These are phyloP conservation scores for Sebastes elongatus DNA, from an alignment of 2,797 vertebrate genomes.

Conservation along the genomic window DNA sequence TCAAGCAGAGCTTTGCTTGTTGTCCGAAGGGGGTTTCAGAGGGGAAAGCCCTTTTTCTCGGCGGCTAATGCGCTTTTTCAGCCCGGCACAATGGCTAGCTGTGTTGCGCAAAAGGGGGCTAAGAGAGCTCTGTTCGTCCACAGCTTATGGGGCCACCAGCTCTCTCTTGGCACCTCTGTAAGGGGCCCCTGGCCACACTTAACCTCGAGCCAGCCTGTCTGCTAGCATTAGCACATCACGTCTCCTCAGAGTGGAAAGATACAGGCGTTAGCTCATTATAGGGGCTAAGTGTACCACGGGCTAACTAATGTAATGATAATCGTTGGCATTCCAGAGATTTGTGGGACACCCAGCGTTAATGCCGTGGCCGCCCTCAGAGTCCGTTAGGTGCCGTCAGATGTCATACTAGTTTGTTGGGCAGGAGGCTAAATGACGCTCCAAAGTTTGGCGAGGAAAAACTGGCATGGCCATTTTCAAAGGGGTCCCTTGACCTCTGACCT, in stretches of 20 bases:
- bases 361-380: not conserved
- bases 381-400: not conserved
- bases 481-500: too few species aligned
- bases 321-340: constrained; percentile 44
- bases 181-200: constrained; percentile 75
- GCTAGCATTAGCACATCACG: constrained; percentile 64
- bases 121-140: constrained; percentile 66
- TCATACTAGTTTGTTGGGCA: rapidly evolving
- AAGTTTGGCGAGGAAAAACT: too few species aligned
- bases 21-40: constrained; percentile 69
- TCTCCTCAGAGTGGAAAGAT: constrained; percentile 54
- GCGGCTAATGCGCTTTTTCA: constrained; percentile 79
- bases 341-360: not conserved
- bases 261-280: constrained; percentile 48
- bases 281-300: not conserved
- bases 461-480: too few species aligned
- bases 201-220: constrained; percentile 73
- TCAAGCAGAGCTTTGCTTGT: constrained; percentile 79
- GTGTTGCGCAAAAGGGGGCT: constrained; percentile 73
- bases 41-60: constrained; percentile 74
- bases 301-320: constrained; percentile 15
- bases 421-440: too few species aligned
- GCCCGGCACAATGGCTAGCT: constrained; percentile 73
- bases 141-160: constrained; percentile 79
- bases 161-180: constrained; percentile 69